phyloP scores from a whole-genome alignment of 2,113 vertebrate species.

The Aptenodytes patagonicus region DNA sequence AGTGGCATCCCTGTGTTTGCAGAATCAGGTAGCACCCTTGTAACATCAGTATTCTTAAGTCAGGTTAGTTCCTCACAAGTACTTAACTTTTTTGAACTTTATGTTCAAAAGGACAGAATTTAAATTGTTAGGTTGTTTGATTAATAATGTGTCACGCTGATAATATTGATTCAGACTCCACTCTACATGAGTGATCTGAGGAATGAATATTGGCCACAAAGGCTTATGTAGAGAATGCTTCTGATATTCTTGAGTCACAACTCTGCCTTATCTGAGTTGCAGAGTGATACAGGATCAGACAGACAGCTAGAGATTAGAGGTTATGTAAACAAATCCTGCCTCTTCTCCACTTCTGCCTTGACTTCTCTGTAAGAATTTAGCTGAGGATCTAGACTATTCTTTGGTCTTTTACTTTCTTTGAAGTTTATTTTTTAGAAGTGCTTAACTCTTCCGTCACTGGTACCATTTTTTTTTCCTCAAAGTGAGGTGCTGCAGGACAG shows the following conservation, averaged over 20 bases:
- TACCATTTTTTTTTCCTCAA: neutral
- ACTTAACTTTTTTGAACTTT: neutral
- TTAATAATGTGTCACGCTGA: neutral
- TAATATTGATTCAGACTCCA: neutral
- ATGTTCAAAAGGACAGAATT: neutral
- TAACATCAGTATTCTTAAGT: neutral
- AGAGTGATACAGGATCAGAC: neutral
- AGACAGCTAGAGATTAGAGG: neutral
- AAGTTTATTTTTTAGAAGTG: neutral
- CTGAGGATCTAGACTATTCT: neutral
- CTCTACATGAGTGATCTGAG: neutral
- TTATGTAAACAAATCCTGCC: neutral
- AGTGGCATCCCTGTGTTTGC: neutral
- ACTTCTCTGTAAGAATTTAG: neutral
- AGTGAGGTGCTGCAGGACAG: neutral
- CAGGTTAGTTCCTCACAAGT: neutral
- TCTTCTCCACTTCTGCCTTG: neutral
- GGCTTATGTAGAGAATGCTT: neutral
- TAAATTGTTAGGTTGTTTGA: neutral
- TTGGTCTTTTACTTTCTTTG: neutral
- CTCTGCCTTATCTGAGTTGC: neutral
- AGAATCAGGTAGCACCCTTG: neutral
- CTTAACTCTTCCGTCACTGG: neutral
- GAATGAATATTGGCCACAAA: neutral
- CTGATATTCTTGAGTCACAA: neutral